Evolutionary conservation across 2,888 invertebrate genomes (phyloP).

Genomic region (Encarsia formosa): DNA sequence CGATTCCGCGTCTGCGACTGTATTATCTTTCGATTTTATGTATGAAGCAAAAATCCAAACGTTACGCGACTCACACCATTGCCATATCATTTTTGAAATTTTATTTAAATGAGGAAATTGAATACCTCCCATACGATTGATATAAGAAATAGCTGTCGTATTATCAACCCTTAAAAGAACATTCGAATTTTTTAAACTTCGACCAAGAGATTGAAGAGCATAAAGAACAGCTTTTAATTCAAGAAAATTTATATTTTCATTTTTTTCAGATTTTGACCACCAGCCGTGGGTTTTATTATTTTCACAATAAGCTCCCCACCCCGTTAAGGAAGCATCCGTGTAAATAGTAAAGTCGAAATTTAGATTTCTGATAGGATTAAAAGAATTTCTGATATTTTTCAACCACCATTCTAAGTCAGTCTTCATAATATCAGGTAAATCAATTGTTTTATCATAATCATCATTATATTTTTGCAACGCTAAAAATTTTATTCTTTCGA

Average conservation of each 20-base stretch:
- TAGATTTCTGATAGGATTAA: not conserved
- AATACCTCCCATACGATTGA: too few species aligned
- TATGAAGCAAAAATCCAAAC: too few species aligned
- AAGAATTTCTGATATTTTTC: not conserved
- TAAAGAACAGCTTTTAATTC: not conserved
- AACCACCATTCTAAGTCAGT: not conserved
- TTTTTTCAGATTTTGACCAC: too few species aligned
- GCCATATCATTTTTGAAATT: too few species aligned
- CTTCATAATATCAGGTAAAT: not conserved
- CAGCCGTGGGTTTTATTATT: conserved; percentile 9
- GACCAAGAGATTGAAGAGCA: not conserved
- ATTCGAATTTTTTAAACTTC: not conserved
- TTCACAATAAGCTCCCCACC: conserved; percentile 17
- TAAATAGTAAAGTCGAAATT: conserved; percentile 6
- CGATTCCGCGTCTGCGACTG: too few species aligned
- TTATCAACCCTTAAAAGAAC: too few species aligned
- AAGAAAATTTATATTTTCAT: too few species aligned
- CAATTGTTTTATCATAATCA: conserved; percentile 9
- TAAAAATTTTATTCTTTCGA: conserved; percentile 10
- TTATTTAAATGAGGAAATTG: too few species aligned
- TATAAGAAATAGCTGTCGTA: too few species aligned
- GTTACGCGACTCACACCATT: too few species aligned
- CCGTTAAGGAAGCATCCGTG: conserved; percentile 18
- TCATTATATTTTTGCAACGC: conserved; percentile 10
- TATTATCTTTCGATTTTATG: too few species aligned